A percentile compares a stretch with the other conserved stretches of the same genome.
These are phyloP conservation scores for Apamea sordens DNA, from an alignment of 2,888 invertebrate species.

Conservation along the genomic window DNA sequence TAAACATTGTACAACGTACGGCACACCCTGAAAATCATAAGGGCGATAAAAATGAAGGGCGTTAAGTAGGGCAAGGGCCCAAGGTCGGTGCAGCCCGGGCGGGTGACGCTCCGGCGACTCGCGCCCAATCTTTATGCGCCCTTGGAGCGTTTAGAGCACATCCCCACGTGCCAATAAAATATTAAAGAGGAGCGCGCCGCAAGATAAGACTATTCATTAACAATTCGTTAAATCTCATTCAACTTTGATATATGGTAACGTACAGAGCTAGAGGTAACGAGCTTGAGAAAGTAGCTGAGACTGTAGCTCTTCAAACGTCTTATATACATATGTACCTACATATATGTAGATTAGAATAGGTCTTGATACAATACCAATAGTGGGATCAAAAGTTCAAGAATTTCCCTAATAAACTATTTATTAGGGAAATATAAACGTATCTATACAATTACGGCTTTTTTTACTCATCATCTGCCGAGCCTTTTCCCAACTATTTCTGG, in stretches of 20 bases:
- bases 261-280: conserved; percentile 4
- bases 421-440: neutral
- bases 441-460: neutral
- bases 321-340: no score
- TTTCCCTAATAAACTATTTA: neutral
- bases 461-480: neutral
- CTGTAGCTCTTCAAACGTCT: neutral
- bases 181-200: conserved; percentile 67
- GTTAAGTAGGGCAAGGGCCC: conserved; percentile 78
- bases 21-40: conserved; percentile 50
- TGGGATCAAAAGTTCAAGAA: neutral
- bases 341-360: neutral
- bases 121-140: conserved; percentile 75
- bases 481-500: no score
- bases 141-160: conserved; percentile 73
- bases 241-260: conserved; percentile 56
- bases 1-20: conserved; percentile 43
- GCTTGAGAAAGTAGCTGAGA: conserved; percentile 9
- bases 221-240: conserved; percentile 65
- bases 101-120: conserved; percentile 69
- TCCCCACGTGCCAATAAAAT: conserved; percentile 68
- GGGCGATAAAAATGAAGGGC: conserved; percentile 64
- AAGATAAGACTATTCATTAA: conserved; percentile 69
- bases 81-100: conserved; percentile 83
- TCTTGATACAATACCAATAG: neutral